These are phyloP conservation scores for Cynopterus brachyotis DNA, from an alignment of 2,113 vertebrate species.

Conservation along the genomic window DNA sequence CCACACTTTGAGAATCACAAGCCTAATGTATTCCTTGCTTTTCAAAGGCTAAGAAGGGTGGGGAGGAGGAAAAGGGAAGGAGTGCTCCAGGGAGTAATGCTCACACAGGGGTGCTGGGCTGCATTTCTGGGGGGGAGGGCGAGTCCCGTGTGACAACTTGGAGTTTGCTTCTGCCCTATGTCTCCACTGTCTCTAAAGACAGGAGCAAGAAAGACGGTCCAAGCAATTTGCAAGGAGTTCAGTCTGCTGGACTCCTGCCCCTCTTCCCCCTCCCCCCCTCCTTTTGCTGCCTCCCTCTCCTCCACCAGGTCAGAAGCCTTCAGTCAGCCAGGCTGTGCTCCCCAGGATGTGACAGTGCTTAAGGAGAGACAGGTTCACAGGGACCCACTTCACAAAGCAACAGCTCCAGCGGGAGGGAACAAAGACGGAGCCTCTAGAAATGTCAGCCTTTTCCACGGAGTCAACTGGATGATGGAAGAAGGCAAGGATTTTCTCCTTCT, in stretches of 20 bases:
- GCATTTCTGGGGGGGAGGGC: not conserved
- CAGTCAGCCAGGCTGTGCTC: not conserved
- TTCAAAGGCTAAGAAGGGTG: not conserved
- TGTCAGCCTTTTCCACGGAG: constrained; percentile 45
- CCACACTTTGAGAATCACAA: not conserved
- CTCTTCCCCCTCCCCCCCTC: too few species aligned
- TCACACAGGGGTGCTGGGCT: not conserved
- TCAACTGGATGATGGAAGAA: constrained; percentile 8
- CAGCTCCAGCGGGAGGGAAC: constrained; percentile 40
- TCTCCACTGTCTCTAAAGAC: not conserved
- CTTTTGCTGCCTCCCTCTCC: too few species aligned
- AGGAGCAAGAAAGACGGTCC: not conserved
- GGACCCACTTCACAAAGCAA: not conserved
- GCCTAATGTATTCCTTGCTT: not conserved
- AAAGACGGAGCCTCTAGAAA: not conserved
- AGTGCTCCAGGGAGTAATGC: not conserved
- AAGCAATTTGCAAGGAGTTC: not conserved
- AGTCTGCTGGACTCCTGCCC: not conserved
- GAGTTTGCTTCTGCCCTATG: not conserved
- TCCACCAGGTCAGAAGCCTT: not conserved
- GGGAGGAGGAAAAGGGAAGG: too few species aligned
- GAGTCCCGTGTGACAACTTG: not conserved
- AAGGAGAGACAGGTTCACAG: not conserved
- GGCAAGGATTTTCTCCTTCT: constrained; percentile 61
- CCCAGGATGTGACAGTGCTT: not conserved